Evolutionary conservation across 2,113 vertebrate species (phyloP).

Genomic region (Myocastor coypus): DNA sequence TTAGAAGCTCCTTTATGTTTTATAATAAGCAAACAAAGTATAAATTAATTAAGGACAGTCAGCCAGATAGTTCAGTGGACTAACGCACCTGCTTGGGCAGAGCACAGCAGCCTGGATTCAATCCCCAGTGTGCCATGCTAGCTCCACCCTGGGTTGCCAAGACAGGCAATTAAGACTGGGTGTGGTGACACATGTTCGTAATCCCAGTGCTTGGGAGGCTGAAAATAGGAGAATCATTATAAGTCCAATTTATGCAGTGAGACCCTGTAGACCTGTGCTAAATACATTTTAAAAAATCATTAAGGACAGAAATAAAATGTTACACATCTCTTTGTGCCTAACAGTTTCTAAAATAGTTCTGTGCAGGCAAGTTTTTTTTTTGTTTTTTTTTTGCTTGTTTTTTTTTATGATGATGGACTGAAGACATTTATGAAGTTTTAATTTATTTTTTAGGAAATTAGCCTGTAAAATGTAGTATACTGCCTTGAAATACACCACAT

Average conservation of each 20-base stretch:
- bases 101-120: too few species aligned
- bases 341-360: neutral
- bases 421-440: neutral
- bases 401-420: neutral
- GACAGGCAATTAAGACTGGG: too few species aligned
- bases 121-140: too few species aligned
- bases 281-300: neutral
- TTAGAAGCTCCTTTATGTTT: constrained; percentile 7
- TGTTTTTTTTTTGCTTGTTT: neutral
- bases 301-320: neutral
- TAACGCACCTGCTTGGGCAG: too few species aligned
- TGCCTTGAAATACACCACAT: constrained; percentile 20
- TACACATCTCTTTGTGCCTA: neutral
- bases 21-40: neutral
- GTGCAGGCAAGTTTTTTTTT: neutral
- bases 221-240: too few species aligned
- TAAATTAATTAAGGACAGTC: neutral
- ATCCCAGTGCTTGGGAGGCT: too few species aligned
- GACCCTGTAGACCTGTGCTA: too few species aligned
- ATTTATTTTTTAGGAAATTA: neutral
- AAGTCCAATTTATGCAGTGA: too few species aligned
- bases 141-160: too few species aligned
- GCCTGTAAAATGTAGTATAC: neutral
- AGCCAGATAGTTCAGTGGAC: too few species aligned
- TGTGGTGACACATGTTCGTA: too few species aligned